Base-by-base conservation (phyloP, 2,797 vertebrate species). In the Podarcis lilfordi region DNA sequence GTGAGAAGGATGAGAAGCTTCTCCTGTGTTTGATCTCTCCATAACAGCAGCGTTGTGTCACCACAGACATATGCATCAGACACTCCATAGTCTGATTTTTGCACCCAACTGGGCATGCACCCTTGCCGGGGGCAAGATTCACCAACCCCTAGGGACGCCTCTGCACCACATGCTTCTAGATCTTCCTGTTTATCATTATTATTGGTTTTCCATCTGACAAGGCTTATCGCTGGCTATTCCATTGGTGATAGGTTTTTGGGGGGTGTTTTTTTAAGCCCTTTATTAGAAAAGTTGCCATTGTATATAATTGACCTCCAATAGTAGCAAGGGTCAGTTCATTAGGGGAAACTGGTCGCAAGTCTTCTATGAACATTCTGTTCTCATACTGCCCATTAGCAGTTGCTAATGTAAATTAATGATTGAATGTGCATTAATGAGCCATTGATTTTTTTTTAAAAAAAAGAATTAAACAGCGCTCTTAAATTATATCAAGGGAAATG, bases 331-430 rank as follows among this genome's bases (percentile, higher is more conserved):
- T 66, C 55, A 55, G 13, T 37, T 35, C 27, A 35, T 40, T 25
- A 43, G 35, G 29, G 35, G 66, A 86, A 61, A 2, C 23, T 25
- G n/a, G 23, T 35, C 81, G 66, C 32, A 74, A 74, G 10, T n/a
- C 11, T 55, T 66, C 59, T 59, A 27, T 66, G 72, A 87, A 74
- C 23, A 84, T 74, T 4, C 23, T 69, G 1, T 45, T n/a, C 10
- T 55, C 61, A 21, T 27, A 2, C 32, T 74, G 50, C 64, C 9
- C 17, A n/a, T 76, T 77, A 82, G n/a, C 8, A 32, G 11, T 77
- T 76, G 78, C 21, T 82, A 77, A 86, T 86, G 45, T 8, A 66
- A 75, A 66, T 35, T 74, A 84, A 80, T 82, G 40, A 84, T 75
- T 64, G 59, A 80, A 45, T 32, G 82, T 66, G 37, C 11, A 29